phyloP scores from a whole-genome alignment of 1,140 invertebrate genomes.

The Pomacea maculata region DNA sequence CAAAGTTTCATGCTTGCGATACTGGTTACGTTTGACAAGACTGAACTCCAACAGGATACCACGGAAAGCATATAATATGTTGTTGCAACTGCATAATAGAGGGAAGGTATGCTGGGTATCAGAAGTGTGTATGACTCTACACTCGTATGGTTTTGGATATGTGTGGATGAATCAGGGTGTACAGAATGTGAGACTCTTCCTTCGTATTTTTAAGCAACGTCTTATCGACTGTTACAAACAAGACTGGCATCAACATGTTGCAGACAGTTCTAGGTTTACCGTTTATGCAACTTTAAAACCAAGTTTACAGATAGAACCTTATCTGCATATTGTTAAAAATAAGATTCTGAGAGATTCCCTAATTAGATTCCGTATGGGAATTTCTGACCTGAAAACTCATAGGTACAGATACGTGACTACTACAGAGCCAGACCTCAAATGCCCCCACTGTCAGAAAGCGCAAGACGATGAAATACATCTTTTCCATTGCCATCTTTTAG shows the following conservation, averaged over 20 bases:
- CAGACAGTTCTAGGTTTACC: neutral
- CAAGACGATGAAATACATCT: neutral
- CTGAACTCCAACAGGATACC: neutral
- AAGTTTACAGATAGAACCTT: too few relatives aligned
- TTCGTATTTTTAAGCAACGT: neutral
- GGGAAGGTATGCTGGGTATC: neutral
- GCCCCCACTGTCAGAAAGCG: neutral
- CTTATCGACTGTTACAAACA: neutral
- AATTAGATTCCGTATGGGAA: neutral
- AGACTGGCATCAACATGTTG: neutral
- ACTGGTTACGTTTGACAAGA: neutral
- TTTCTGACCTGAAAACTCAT: neutral
- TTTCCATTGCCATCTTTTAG: neutral
- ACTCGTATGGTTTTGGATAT: neutral
- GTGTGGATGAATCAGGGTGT: neutral
- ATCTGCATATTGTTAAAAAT: neutral
- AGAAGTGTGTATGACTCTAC: neutral
- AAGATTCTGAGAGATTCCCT: neutral
- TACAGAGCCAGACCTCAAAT: neutral
- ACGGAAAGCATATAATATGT: conserved; percentile 3
- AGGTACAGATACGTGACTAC: too few relatives aligned
- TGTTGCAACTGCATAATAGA: neutral
- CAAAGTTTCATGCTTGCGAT: neutral
- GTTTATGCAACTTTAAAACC: neutral
- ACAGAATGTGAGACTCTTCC: neutral